These are phyloP conservation scores for Acromyrmex charruanus DNA, from an alignment of 1,140 invertebrate genomes.

Conservation along the genomic window DNA sequence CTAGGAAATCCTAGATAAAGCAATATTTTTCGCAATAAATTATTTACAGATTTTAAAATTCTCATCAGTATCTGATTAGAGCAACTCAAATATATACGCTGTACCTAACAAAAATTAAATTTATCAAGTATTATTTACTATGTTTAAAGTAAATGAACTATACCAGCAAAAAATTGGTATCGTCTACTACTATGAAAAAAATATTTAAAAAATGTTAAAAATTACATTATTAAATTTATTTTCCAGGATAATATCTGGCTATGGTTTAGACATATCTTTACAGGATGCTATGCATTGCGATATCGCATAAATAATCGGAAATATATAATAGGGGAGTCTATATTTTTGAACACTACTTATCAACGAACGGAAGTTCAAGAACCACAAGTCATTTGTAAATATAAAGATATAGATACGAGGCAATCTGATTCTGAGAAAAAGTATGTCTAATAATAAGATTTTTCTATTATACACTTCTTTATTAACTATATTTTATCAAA, in stretches of 20 bases:
- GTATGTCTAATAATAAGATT: constrained; percentile 8
- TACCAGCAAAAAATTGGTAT: no score
- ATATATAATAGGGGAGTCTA: background rate
- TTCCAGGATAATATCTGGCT: constrained; percentile 11
- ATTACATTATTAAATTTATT: background rate
- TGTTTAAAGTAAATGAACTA: no score
- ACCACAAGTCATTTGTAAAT: constrained; percentile 11
- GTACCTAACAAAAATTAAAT: no score
- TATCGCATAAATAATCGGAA: background rate
- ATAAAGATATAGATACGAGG: background rate
- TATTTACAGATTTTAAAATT: no score
- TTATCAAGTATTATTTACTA: no score
- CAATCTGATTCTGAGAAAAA: background rate
- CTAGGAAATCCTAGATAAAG: no score
- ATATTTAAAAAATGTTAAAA: no score
- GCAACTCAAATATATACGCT: no score
- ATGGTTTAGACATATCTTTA: background rate
- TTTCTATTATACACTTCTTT: background rate
- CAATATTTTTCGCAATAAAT: no score
- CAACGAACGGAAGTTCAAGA: background rate
- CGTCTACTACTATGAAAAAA: no score
- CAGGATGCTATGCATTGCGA: constrained; percentile 27
- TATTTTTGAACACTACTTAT: constrained; percentile 20
- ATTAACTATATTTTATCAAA: background rate
- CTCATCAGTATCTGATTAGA: no score